phyloP scores from a whole-genome alignment of 2,888 invertebrate genomes.

The Gibbula magus region DNA sequence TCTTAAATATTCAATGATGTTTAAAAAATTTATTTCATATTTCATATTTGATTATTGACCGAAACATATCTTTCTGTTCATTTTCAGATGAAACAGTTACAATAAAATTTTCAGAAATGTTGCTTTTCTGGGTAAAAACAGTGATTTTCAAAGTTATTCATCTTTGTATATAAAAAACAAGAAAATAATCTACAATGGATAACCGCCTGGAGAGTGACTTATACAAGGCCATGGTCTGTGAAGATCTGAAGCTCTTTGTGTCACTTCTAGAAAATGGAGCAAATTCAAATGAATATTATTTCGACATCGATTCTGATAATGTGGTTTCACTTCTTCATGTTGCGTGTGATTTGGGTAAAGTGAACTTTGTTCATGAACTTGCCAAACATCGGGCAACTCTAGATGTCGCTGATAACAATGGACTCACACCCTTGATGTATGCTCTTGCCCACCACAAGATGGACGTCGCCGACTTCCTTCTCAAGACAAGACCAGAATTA shows the following conservation, averaged over 20 bases:
- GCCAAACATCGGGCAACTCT: not conserved
- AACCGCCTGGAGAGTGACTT: constrained; percentile 18
- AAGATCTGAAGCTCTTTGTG: constrained; percentile 33
- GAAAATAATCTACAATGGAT: not conserved
- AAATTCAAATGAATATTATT: constrained; percentile 50
- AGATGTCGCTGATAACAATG: not conserved
- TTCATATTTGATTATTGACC: too few species aligned
- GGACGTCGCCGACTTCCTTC: constrained; percentile 58
- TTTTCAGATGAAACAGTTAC: too few species aligned
- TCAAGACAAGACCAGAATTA: constrained; percentile 28
- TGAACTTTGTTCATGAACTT: constrained; percentile 47
- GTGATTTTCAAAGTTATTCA: too few species aligned
- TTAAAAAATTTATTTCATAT: too few species aligned
- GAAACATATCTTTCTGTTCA: too few species aligned
- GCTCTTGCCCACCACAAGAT: constrained; percentile 41
- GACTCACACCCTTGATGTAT: constrained; percentile 13
- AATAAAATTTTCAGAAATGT: too few species aligned
- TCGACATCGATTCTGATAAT: constrained; percentile 52
- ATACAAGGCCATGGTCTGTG: constrained; percentile 39
- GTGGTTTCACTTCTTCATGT: constrained; percentile 60
- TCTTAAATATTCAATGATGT: too few species aligned
- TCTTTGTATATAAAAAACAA: too few species aligned
- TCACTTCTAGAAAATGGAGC: constrained; percentile 45
- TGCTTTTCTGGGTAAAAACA: too few species aligned
- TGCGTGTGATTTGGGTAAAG: constrained; percentile 60